These are phyloP conservation scores for Altica lythri DNA, from an alignment of 2,888 invertebrate species.

Conservation along the genomic window DNA sequence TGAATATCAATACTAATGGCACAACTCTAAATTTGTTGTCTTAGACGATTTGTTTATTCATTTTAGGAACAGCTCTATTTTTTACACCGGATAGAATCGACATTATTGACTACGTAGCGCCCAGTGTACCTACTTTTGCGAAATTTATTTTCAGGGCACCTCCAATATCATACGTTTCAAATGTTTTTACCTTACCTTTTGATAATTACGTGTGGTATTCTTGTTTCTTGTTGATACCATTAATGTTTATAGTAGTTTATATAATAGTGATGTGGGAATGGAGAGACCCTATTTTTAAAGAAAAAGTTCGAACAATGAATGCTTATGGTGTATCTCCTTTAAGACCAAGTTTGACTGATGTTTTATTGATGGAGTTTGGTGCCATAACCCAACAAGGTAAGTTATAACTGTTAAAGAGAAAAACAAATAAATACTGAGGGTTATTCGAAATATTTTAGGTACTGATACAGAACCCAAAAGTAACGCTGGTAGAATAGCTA, in stretches of 20 bases:
- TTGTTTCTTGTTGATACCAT: slow-evolving; percentile 58
- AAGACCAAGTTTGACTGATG: slow-evolving; percentile 44
- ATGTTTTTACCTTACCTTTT: slow-evolving; percentile 71
- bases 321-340: slow-evolving; percentile 24
- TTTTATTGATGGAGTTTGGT: slow-evolving; percentile 56
- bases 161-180: slow-evolving; percentile 67
- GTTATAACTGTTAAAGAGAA: no score
- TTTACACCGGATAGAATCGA: slow-evolving; percentile 49
- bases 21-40: background rate
- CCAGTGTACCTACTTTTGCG: slow-evolving; percentile 61
- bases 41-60: background rate
- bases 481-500: slow-evolving; percentile 56
- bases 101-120: slow-evolving; percentile 62
- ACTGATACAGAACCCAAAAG: slow-evolving; percentile 56
- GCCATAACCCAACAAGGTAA: slow-evolving; percentile 59
- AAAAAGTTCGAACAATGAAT: slow-evolving; percentile 23
- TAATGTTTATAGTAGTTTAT: slow-evolving; percentile 44
- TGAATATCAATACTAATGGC: background rate
- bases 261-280: slow-evolving; percentile 50
- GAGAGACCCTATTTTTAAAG: slow-evolving; percentile 40
- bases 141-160: slow-evolving; percentile 70
- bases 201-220: slow-evolving; percentile 67
- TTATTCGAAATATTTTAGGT: background rate
- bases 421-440: background rate
- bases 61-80: slow-evolving; percentile 56